Evolutionary conservation across 2,797 vertebrate genomes (phyloP), one percentile per base, ranked within the genome.

Genomic region (Phaenicophaeus curvirostris): DNA sequence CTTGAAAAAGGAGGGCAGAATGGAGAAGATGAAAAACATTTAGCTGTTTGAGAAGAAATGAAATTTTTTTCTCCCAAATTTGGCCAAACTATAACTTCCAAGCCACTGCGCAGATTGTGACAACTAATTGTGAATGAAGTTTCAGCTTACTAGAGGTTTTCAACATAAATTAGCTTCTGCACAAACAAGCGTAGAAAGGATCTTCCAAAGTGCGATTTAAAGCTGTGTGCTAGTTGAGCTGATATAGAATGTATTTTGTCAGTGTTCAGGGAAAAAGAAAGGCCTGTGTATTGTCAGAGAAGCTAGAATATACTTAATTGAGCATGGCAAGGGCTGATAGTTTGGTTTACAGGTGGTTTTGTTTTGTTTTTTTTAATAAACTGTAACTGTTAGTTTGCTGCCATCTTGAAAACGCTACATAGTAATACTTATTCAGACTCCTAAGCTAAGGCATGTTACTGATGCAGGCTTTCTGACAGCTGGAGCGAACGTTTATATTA

Each of bases 51-150:
- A 44, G 71, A 73, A 37, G 33, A 65, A 53, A 23, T 23, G 17
- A 4, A 4, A 21, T 5, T 35, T 42, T 30, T 62, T 37, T 27
- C 6, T 14, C 17, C 14, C 33, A 28, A 0, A 5, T 11, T n/a
- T 78, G 44, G 5, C 28, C 31, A 25, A 25, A 25, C 42, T 24
- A 2, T 10, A 35, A 18, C 21, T 85, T 79, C 25, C 3, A 21
- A 77, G 31, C 15, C 57, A 39, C 13, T 54, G 57, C 13, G 15
- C 8, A 46, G 24, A 7, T 50, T 57, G 41, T 59, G 48, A n/a
- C 9, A 59, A 51, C 10, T 25, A 23, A n/a, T 63, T 54, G 13
- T 27, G 19, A 39, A 33, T 53, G 17, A 42, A n/a, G 15, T 78
- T 90, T 35, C 50, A 15, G 21, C 31, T 92, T 27, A 25, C 27